These are phyloP conservation scores for Meiosimyza platycephala DNA, from an alignment of 2,888 invertebrate species.

Conservation along the genomic window DNA sequence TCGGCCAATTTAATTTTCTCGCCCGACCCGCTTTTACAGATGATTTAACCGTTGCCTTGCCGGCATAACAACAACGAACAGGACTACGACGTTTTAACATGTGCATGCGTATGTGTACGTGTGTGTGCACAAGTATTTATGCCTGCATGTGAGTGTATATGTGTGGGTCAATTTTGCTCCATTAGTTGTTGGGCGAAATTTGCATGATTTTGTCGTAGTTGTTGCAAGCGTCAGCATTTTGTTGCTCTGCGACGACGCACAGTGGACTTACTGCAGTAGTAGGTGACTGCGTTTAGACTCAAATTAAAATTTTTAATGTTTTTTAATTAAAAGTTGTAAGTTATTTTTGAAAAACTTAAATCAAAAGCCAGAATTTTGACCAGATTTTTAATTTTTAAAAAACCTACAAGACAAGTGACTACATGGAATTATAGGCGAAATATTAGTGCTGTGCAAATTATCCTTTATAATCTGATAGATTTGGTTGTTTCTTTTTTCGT, in stretches of 20 bases:
- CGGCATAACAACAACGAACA: neutral
- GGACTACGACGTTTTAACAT: neutral
- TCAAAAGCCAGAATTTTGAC: no score
- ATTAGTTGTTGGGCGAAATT: conserved; percentile 38
- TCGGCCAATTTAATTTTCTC: conserved; percentile 59
- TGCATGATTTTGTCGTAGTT: conserved; percentile 37
- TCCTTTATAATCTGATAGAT: no score
- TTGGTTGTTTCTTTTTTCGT: no score
- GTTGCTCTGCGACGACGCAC: neutral
- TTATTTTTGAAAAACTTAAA: no score
- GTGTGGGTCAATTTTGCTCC: conserved; percentile 32
- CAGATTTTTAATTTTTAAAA: no score
- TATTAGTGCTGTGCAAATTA: no score
- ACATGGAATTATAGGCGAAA: no score
- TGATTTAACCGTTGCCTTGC: conserved; percentile 47
- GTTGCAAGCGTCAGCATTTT: conserved; percentile 14
- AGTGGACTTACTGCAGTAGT: no score
- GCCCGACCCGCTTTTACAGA: conserved; percentile 51
- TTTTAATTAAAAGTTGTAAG: no score
- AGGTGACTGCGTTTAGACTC: no score
- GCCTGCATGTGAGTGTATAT: conserved; percentile 30
- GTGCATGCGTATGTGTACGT: conserved; percentile 37
- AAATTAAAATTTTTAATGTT: no score
- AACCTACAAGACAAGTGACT: no score
- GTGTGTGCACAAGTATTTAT: conserved; percentile 45